These are phyloP conservation scores for Manis pentadactyla DNA, from an alignment of 2,797 vertebrate species.

Conservation along the genomic window DNA sequence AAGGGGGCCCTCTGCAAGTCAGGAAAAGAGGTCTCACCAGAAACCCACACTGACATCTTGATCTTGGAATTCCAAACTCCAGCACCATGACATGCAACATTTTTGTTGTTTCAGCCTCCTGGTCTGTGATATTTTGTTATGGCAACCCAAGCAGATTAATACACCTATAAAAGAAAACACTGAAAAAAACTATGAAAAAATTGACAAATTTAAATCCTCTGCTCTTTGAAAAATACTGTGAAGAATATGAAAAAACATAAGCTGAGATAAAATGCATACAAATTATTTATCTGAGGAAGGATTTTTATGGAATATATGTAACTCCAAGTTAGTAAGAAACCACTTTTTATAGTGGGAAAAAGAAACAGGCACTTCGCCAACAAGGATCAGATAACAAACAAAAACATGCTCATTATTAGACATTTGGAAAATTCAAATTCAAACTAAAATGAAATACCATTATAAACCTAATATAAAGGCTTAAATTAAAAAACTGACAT, in stretches of 20 bases:
- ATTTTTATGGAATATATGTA: background rate
- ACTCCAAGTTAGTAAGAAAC: background rate
- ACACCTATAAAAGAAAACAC: background rate
- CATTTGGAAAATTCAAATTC: background rate
- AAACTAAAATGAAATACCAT: conserved; percentile 19
- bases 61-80: background rate
- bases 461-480: background rate
- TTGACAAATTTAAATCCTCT: background rate
- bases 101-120: background rate
- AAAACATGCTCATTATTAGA: background rate
- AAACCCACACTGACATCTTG: background rate
- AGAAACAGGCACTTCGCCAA: background rate
- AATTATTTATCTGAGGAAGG: background rate
- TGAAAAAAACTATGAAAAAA: background rate
- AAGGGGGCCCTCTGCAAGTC: background rate
- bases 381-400: background rate
- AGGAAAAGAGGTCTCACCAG: background rate
- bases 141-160: background rate
- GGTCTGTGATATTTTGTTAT: background rate
- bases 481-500: background rate
- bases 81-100: background rate
- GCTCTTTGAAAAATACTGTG: background rate
- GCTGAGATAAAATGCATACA: background rate
- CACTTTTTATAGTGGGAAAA: background rate
- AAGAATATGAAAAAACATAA: background rate